phyloP scores from a whole-genome alignment of 2,888 invertebrate genomes.

The Unio delphinus region DNA sequence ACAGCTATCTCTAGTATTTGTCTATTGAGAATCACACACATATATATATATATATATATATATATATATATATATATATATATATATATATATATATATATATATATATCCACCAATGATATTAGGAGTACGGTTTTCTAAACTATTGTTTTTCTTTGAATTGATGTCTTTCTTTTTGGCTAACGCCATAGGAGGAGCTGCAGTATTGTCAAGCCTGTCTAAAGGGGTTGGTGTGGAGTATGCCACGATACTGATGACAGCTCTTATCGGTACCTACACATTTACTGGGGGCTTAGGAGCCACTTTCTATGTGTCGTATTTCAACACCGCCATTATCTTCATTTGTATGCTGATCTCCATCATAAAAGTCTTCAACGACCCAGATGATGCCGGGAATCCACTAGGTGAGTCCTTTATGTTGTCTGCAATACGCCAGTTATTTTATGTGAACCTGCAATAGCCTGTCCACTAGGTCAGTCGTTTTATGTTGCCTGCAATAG shows the following conservation, averaged over 20 bases:
- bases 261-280: constrained; percentile 66
- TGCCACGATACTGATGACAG: constrained; percentile 64
- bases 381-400: constrained; percentile 34
- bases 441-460: neutral
- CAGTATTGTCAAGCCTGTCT: constrained; percentile 67
- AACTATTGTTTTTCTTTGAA: too few species aligned
- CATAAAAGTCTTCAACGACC: constrained; percentile 61
- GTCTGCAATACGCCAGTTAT: constrained; percentile 1
- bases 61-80: too few species aligned
- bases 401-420: constrained; percentile 32
- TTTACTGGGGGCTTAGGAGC: constrained; percentile 69
- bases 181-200: constrained; percentile 58
- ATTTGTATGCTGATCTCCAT: constrained; percentile 66
- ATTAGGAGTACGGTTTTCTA: too few species aligned
- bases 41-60: too few species aligned
- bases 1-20: too few species aligned
- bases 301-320: constrained; percentile 71
- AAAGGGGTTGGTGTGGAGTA: constrained; percentile 63
- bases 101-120: too few species aligned
- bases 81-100: too few species aligned
- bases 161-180: too few species aligned
- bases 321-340: constrained; percentile 69
- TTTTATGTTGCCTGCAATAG: too few species aligned
- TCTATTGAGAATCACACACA: too few species aligned
- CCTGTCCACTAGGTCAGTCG: neutral